Percentiles rank a stretch among this genome's conserved stretches.
These are phyloP conservation scores for Sternotherus odoratus DNA, from an alignment of 2,797 vertebrate species.

Conservation along the genomic window DNA sequence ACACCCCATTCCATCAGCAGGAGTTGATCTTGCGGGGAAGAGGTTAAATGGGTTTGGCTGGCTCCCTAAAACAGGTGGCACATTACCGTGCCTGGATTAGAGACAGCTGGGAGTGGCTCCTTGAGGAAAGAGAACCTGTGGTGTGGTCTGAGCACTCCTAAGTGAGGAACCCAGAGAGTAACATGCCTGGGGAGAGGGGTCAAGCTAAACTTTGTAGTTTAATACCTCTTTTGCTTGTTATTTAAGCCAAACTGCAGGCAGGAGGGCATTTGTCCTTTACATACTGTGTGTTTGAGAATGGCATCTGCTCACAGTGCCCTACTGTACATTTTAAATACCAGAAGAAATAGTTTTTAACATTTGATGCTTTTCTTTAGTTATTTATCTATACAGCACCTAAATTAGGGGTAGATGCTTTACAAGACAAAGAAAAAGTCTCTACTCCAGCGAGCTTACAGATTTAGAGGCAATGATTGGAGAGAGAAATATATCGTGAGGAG, in stretches of 20 bases:
- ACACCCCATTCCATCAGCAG: neutral
- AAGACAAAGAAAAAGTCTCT: neutral
- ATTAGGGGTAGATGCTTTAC: neutral
- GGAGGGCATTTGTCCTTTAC: neutral
- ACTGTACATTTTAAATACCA: neutral
- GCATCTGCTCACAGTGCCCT: accelerated
- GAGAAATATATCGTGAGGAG: neutral
- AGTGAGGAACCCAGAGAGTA: neutral
- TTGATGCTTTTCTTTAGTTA: accelerated
- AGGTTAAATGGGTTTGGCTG: neutral
- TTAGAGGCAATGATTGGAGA: neutral
- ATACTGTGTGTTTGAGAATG: neutral
- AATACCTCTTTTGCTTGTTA: neutral
- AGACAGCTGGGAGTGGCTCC: neutral
- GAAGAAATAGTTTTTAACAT: accelerated
- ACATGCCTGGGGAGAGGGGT: neutral
- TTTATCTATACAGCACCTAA: neutral
- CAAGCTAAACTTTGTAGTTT: neutral
- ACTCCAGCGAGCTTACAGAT: neutral
- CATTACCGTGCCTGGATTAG: no score
- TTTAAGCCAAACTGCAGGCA: neutral
- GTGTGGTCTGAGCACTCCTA: neutral
- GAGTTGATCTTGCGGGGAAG: neutral
- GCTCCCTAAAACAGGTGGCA: neutral
- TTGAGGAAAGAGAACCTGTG: neutral